phyloP scores from a whole-genome alignment of 2,113 vertebrate genomes.

The Triplophysa tibetana region DNA sequence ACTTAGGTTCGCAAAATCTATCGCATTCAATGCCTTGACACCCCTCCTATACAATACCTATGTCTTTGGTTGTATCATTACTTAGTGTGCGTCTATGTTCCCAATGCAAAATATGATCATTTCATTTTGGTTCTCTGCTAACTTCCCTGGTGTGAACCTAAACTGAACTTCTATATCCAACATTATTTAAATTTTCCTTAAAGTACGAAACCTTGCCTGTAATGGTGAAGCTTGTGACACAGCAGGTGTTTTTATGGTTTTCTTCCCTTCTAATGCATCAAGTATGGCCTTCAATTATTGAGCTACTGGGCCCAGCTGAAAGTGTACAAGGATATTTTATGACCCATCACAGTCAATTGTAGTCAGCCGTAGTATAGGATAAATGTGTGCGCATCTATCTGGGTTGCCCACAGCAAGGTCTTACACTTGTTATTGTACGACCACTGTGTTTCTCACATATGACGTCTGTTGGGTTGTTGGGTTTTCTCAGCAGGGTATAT shows the following conservation, averaged over 20 bases:
- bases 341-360: slow-evolving; percentile 37
- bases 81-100: background rate
- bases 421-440: slow-evolving; percentile 1
- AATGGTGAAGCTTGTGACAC: slow-evolving; percentile 29
- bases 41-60: slow-evolving; percentile 8
- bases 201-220: slow-evolving; percentile 29
- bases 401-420: slow-evolving; percentile 20
- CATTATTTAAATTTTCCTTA: slow-evolving; percentile 19
- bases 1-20: background rate
- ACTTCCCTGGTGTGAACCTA: slow-evolving; percentile 10
- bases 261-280: slow-evolving; percentile 35
- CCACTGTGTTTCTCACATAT: slow-evolving; percentile 9
- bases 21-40: background rate
- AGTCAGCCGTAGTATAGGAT: slow-evolving; percentile 25
- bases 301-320: slow-evolving; percentile 10
- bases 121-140: background rate
- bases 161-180: background rate
- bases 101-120: slow-evolving; percentile 3
- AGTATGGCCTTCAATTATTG: slow-evolving; percentile 46
- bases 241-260: slow-evolving; percentile 11
- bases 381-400: background rate
- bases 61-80: background rate
- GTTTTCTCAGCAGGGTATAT: slow-evolving; percentile 3
- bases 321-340: slow-evolving; percentile 33
- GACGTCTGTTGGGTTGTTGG: slow-evolving; percentile 1